A percentile compares a stretch with the other conserved stretches of the same genome.
These are phyloP conservation scores for Motacilla tschutschensis DNA, from an alignment of 2,113 vertebrate species.

Conservation along the genomic window DNA sequence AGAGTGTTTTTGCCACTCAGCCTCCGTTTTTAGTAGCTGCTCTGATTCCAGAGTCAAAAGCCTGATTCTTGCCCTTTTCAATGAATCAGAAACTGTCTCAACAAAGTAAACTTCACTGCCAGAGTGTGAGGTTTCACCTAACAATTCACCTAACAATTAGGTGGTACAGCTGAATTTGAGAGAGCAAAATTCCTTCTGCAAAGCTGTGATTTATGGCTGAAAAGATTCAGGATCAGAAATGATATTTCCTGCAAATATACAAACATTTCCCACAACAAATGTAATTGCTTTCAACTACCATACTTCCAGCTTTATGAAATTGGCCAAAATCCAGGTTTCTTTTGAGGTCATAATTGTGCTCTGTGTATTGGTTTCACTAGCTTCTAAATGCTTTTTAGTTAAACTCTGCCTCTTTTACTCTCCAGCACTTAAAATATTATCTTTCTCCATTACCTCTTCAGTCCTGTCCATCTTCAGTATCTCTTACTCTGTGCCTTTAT, in stretches of 20 bases:
- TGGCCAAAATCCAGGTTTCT: neutral
- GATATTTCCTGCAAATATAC: neutral
- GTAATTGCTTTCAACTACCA: neutral
- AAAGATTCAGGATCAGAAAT: neutral
- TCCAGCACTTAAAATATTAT: neutral
- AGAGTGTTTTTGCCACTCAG: neutral
- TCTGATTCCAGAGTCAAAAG: neutral
- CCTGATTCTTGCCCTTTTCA: neutral
- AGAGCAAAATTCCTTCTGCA: neutral
- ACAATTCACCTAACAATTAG: neutral
- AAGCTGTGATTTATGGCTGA: neutral
- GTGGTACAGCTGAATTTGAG: neutral
- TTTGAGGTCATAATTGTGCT: neutral
- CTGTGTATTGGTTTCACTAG: neutral
- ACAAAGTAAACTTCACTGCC: neutral
- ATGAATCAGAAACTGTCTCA: neutral
- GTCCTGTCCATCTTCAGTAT: neutral
- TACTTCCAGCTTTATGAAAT: neutral
- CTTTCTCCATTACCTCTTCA: neutral
- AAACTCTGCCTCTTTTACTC: neutral
- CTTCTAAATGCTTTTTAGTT: neutral
- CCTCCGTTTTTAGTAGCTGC: neutral
- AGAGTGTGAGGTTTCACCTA: neutral
- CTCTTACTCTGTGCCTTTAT: neutral
- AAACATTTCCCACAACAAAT: neutral